Evolutionary conservation across 2,888 invertebrate species (phyloP).

Genomic region (Meiosimyza decipiens): DNA sequence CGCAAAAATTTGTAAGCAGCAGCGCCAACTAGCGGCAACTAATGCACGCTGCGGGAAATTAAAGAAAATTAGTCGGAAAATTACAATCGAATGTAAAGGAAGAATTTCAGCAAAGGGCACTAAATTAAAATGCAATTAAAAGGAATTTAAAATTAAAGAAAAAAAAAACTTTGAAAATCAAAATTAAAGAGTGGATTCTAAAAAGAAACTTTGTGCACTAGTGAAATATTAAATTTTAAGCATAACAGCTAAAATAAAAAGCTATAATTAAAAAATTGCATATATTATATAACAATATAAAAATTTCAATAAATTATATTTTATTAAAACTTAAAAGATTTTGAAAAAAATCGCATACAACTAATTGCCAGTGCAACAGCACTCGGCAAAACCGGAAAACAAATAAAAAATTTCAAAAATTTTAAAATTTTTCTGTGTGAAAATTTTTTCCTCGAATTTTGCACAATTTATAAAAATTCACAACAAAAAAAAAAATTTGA

Average conservation of each 20-base stretch:
- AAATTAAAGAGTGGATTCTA: not conserved
- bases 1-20: slow-evolving; percentile 5
- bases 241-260: slow-evolving; percentile 10
- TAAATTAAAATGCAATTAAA: not conserved
- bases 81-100: slow-evolving; percentile 37
- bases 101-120: not conserved
- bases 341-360: too few relatives aligned
- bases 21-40: not conserved
- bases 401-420: slow-evolving; percentile 13
- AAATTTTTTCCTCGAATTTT: not conserved
- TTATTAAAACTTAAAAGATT: too few relatives aligned
- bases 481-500: slow-evolving; percentile 18
- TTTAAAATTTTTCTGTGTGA: not conserved
- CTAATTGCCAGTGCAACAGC: too few relatives aligned
- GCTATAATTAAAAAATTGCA: not conserved
- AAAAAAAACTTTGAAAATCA: not conserved
- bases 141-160: not conserved
- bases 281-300: too few relatives aligned
- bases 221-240: not conserved
- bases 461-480: slow-evolving; percentile 5
- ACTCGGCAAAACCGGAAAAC: not conserved
- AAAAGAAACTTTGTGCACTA: not conserved
- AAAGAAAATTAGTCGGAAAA: slow-evolving; percentile 33
- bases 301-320: too few relatives aligned
- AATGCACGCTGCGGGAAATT: not conserved